Evolutionary conservation across 2,888 invertebrate species (phyloP), one percentile per base, ranked within the genome.

Genomic region (Lycocerus yunnanus): DNA sequence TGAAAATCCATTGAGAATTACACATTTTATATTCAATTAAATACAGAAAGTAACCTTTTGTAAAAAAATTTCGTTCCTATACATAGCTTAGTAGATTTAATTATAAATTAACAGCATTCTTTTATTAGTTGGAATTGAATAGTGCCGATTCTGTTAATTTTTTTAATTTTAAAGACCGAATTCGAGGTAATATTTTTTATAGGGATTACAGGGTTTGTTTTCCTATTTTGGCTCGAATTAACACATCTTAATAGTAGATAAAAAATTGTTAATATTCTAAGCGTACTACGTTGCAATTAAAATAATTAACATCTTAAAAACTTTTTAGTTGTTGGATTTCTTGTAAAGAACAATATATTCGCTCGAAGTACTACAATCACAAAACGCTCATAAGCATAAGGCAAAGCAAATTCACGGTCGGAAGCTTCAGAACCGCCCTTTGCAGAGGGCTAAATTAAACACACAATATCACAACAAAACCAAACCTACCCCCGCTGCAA

Each of bases 391-490:
- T 69, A 24, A 24, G 69, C 21, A 69, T 15, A 60, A 21, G 68
- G 16, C 15, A n/a, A 27, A 15, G 16, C 66, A 24, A 70, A 71
- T 71, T 71, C 67, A 59, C 59, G 21, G 59, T 59, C 16, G 60
- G 67, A 15, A 60, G 58, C 60, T 67, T 67, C 59, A 58, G 67
- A 67, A 67, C 58, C 61, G 61, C 61, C 68, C 72, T 65, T 69
- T 58, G 21, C 68, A 61, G 65, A n/a, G 75, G 68, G 69, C 73
- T 77, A 77, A 77, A 77, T 78, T 77, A 77, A 78, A 78, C 78
- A 75, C 68, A 77, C 75, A 78, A 78, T 76, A 76, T 76, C 75
- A 75, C 71, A 71, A 77, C 75, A 75, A 77, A 77, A 78, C 73
- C 70, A 74, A 43, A 73, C 11, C 71, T 69, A 21, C 70, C 72